These are phyloP conservation scores for Adelognathus sp. DNA, from an alignment of 2,888 invertebrate genomes.

Conservation along the genomic window DNA sequence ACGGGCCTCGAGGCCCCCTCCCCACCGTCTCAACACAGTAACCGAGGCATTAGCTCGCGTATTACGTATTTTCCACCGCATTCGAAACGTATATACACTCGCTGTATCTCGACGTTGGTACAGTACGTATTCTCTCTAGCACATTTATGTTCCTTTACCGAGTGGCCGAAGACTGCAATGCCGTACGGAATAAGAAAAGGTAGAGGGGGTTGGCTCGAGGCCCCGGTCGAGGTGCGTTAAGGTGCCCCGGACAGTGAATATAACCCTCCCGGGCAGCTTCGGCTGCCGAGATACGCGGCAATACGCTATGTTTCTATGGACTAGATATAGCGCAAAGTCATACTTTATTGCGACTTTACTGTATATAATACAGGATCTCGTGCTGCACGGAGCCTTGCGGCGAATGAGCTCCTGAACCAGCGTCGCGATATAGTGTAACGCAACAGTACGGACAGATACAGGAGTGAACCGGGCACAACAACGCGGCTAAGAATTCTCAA, in stretches of 20 bases:
- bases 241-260: constrained; percentile 30
- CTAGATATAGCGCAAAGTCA: constrained; percentile 37
- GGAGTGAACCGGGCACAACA: constrained; percentile 15
- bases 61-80: constrained; percentile 50
- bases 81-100: constrained; percentile 45
- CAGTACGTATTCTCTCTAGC: constrained; percentile 3
- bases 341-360: constrained; percentile 52
- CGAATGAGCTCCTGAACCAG: constrained; percentile 35
- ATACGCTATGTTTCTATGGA: constrained; percentile 39
- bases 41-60: constrained; percentile 40
- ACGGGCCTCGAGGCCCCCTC: constrained; percentile 6
- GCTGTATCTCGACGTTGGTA: constrained; percentile 7
- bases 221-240: constrained; percentile 27
- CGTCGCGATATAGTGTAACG: background rate
- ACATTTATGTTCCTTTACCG: constrained; percentile 43
- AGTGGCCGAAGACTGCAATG: constrained; percentile 7
- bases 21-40: too few species aligned
- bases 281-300: constrained; percentile 58
- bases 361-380: constrained; percentile 6
- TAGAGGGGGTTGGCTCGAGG: background rate
- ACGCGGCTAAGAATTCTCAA: constrained; percentile 69
- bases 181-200: background rate
- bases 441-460: background rate
- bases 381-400: constrained; percentile 36
- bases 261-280: constrained; percentile 40